Evolutionary conservation across 1,140 invertebrate species (phyloP).

Genomic region (Anastatus disparis): DNA sequence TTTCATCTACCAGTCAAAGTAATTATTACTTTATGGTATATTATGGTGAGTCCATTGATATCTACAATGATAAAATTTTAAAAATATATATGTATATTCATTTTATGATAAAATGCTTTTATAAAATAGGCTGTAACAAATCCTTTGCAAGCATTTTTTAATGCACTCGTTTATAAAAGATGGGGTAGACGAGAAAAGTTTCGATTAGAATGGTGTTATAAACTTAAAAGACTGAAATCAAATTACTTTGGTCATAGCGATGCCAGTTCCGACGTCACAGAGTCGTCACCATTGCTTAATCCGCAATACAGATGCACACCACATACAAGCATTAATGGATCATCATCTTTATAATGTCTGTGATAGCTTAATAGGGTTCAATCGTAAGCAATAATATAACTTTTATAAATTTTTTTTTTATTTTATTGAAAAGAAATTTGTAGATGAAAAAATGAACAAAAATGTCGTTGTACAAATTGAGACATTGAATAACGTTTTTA

Average conservation of each 20-base stretch:
- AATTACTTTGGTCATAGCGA: constrained; percentile 41
- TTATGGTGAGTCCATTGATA: constrained; percentile 74
- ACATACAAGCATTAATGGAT: constrained; percentile 63
- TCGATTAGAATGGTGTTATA: constrained; percentile 58
- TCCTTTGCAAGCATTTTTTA: constrained; percentile 84
- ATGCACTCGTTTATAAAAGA: constrained; percentile 80
- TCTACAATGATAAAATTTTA: background rate
- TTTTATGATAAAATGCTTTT: too few relatives aligned
- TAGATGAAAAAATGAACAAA: background rate
- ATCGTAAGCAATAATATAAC: constrained; percentile 11
- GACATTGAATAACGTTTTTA: background rate
- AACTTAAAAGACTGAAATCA: constrained; percentile 47
- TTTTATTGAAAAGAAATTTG: background rate
- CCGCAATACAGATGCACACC: constrained; percentile 50
- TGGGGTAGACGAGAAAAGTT: constrained; percentile 69
- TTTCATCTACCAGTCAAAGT: constrained; percentile 74
- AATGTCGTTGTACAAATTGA: background rate
- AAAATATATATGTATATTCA: too few relatives aligned
- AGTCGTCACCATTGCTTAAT: constrained; percentile 59
- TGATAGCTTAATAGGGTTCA: constrained; percentile 14
- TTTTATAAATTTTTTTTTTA: too few relatives aligned
- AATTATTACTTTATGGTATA: constrained; percentile 80
- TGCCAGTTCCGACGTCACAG: constrained; percentile 46
- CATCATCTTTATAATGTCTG: constrained; percentile 55
- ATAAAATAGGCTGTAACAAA: constrained; percentile 78